Base-by-base conservation (phyloP, 64 coral and sea anemone genomes). In the Orbicella faveolata region DNA sequence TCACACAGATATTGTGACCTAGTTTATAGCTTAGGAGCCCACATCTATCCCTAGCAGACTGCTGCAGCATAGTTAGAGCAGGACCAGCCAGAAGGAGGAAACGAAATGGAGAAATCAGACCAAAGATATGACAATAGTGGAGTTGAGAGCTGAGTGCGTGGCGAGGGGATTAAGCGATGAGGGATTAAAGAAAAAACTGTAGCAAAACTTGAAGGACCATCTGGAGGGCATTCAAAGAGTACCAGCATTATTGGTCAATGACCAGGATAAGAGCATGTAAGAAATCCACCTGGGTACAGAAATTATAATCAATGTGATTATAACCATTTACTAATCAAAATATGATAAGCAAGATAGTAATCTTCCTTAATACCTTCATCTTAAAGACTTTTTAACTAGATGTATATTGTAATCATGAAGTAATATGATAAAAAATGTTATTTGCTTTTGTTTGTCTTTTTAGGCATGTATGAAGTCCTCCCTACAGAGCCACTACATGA, bases 401-500 rank as follows among this genome's bases (percentile, higher is more conserved):
- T 34, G 30, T 35, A 30, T 30, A 30, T 30, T 30, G 30, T 30
- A 30, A 30, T 30, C 30, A 30, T 30, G 30, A 30, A 30, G 30
- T 30, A 30, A 30, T 30, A 30, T 30, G 30, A 30, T 0, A 30
- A 30, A 30, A 30, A 30, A 30, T 30, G 30, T 30, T 87, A 25
- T 53, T 75, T 73, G 52, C 23, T 36, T 21, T 61, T 16, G 41
- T 36, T 9, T 23, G 2, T 87, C n/a, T 74, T 52, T 52, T 74
- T 20, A 73, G 37, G 39, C 2, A 33, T 81, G 37, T 93, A 93
- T 77, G 92, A 93, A 83, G 67, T 93, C 0, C 36, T 63, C 17
- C 73, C 70, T 10, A 88, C 87, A 63, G 86, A 93, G 62, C 86
- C 92, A 76, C 35, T 93, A 20, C 92, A 93, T 82, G 66, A 89